phyloP scores from a whole-genome alignment of 2,797 vertebrate species.

The Propithecus perrieri region DNA sequence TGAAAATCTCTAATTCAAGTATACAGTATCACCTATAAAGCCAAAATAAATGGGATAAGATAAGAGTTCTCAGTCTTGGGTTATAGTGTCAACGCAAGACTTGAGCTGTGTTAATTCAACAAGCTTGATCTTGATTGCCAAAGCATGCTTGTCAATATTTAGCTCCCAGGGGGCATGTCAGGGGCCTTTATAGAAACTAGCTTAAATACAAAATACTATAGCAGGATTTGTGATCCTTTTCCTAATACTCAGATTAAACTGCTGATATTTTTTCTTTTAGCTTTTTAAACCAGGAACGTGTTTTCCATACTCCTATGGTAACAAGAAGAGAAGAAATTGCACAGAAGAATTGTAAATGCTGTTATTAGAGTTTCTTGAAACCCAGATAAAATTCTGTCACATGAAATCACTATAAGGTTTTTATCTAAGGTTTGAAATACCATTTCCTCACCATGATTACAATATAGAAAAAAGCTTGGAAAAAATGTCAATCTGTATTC shows the following conservation, averaged over 20 bases:
- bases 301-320: conserved; percentile 77
- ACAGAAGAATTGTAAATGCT: conserved; percentile 74
- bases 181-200: conserved; percentile 82
- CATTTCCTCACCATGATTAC: conserved; percentile 55
- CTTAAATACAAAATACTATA: conserved; percentile 84
- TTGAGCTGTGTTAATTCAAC: conserved; percentile 85
- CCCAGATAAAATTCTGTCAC: conserved; percentile 79
- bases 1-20: conserved; percentile 81
- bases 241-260: conserved; percentile 86
- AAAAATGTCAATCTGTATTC: conserved; percentile 56
- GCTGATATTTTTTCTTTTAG: conserved; percentile 78
- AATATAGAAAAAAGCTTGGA: conserved; percentile 54
- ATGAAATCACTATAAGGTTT: conserved; percentile 73
- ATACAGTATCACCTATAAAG: conserved; percentile 79
- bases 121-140: conserved; percentile 87
- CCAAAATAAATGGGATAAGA: conserved; percentile 82
- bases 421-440: conserved; percentile 74
- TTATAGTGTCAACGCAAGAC: conserved; percentile 82
- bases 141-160: conserved; percentile 88
- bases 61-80: conserved; percentile 83
- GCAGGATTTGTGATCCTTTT: conserved; percentile 86
- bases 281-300: conserved; percentile 76
- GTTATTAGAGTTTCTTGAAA: conserved; percentile 78
- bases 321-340: conserved; percentile 72
- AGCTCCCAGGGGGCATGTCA: conserved; percentile 81